Percentiles rank a stretch among this genome's conserved stretches.
phyloP scores from a whole-genome alignment of 1,140 invertebrate species.

The Belonocnema kinseyi region DNA sequence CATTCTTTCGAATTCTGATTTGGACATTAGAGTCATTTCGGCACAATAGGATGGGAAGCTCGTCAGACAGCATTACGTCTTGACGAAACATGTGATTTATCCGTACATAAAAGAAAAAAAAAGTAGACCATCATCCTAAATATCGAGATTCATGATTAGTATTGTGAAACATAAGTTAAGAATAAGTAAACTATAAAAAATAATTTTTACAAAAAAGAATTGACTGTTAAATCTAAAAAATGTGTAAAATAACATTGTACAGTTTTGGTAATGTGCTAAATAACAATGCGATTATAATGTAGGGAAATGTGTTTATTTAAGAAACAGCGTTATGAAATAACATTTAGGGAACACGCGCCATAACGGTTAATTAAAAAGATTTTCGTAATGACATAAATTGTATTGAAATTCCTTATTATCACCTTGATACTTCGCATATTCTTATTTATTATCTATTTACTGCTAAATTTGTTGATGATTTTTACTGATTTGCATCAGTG shows the following conservation, averaged over 20 bases:
- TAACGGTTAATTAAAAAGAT: constrained; percentile 20
- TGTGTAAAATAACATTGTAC: no score
- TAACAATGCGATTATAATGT: neutral
- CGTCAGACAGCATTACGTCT: neutral
- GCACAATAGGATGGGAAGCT: neutral
- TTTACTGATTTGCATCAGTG: no score
- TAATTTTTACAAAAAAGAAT: neutral
- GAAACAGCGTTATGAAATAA: neutral
- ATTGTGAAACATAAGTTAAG: neutral
- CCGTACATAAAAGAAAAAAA: neutral
- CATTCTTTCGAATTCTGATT: no score
- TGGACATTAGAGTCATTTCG: no score
- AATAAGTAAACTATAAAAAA: neutral
- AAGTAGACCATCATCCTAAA: neutral
- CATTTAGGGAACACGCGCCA: neutral
- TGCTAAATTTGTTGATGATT: no score
- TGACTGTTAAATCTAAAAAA: neutral
- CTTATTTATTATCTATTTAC: neutral
- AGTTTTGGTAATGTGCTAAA: no score
- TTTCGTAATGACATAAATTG: neutral
- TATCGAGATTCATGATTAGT: neutral
- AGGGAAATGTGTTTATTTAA: neutral
- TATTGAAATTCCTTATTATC: neutral
- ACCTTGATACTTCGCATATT: neutral
- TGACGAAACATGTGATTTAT: constrained; percentile 10